These are phyloP conservation scores for Menidia menidia DNA, from an alignment of 2,797 vertebrate genomes.

Conservation along the genomic window DNA sequence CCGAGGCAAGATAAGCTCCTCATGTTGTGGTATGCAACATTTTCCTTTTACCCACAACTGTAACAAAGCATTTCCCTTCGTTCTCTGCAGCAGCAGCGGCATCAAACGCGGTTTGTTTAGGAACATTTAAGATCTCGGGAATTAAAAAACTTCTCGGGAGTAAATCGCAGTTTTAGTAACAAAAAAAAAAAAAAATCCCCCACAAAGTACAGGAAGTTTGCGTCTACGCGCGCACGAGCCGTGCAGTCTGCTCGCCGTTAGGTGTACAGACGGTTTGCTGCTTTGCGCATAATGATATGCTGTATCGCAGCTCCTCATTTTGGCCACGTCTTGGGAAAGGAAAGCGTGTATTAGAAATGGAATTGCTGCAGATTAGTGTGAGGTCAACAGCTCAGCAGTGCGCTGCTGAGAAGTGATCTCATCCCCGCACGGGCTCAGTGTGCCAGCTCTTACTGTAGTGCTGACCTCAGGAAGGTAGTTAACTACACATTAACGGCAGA, in stretches of 20 bases:
- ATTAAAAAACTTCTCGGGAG: background rate
- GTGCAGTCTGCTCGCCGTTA: conserved; percentile 29
- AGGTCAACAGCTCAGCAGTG: conserved; percentile 83
- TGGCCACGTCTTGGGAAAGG: conserved; percentile 53
- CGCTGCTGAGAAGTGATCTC: conserved; percentile 80
- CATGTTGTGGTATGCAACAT: conserved; percentile 47
- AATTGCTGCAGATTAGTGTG: conserved; percentile 79
- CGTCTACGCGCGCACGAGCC: background rate
- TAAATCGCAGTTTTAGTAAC: background rate
- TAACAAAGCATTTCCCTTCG: conserved; percentile 21
- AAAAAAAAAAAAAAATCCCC: background rate
- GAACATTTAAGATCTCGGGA: conserved; percentile 26
- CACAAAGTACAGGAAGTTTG: background rate
- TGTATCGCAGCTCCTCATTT: conserved; percentile 50
- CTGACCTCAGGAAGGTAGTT: conserved; percentile 81
- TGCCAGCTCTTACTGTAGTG: conserved; percentile 72
- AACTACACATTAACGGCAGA: conserved; percentile 76
- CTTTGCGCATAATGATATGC: conserved; percentile 53
- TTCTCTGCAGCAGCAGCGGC: conserved; percentile 19
- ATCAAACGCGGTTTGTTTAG: conserved; percentile 39
- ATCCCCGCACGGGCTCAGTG: conserved; percentile 75
- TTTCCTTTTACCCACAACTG: conserved; percentile 37
- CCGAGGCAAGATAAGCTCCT: conserved; percentile 54
- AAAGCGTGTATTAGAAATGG: conserved; percentile 69
- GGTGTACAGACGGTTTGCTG: conserved; percentile 50